A percentile compares a stretch with the other conserved stretches of the same genome.
phyloP scores from a whole-genome alignment of 2,797 vertebrate genomes.

The Muscicapa striata region DNA sequence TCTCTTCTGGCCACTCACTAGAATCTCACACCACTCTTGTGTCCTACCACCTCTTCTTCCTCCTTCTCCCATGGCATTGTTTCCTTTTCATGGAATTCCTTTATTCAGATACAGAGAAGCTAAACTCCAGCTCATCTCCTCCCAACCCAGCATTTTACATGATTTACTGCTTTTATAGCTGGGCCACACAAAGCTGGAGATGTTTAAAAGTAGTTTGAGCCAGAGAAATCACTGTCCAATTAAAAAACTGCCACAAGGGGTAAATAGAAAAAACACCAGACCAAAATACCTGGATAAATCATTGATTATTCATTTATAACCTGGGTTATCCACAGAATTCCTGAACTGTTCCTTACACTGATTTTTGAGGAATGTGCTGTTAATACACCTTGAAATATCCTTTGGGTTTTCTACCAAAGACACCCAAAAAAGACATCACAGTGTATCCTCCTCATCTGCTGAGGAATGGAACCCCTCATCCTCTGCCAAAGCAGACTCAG shows the following conservation, averaged over 20 bases:
- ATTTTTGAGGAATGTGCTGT: background rate
- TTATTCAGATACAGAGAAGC: background rate
- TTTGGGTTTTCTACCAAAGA: background rate
- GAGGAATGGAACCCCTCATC: background rate
- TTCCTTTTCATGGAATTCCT: background rate
- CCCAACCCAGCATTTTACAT: background rate
- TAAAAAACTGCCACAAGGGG: background rate
- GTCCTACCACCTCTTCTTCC: background rate
- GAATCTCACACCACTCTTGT: background rate
- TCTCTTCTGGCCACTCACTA: background rate
- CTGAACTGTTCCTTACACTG: background rate
- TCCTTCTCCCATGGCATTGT: background rate
- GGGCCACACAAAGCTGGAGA: background rate
- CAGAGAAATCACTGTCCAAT: background rate
- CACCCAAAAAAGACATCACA: fast-evolving
- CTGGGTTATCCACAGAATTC: background rate
- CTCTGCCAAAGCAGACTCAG: background rate
- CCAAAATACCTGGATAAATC: background rate
- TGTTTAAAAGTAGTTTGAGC: background rate
- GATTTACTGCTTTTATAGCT: background rate
- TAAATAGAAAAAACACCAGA: background rate
- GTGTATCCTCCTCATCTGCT: background rate
- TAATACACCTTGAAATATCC: background rate
- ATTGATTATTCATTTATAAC: background rate
- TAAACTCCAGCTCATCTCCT: background rate